phyloP scores from a whole-genome alignment of 2,888 invertebrate genomes.

The Drosophila histrio region DNA sequence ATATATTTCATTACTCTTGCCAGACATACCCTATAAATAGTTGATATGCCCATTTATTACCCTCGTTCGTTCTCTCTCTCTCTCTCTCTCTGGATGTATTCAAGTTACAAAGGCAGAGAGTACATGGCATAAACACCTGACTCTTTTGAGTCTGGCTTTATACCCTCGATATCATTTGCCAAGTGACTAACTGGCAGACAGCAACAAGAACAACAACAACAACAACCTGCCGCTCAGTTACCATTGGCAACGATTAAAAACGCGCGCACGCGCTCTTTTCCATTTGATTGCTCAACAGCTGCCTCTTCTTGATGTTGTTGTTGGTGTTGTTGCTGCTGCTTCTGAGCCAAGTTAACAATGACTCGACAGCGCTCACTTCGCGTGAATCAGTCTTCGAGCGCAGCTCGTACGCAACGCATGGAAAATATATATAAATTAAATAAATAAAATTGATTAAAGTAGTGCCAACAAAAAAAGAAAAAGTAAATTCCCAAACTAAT shows the following conservation, averaged over 20 bases:
- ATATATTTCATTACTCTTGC: no score
- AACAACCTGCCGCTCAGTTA: conserved; percentile 33
- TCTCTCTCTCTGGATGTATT: not conserved
- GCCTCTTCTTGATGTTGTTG: conserved; percentile 27
- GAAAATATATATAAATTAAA: conserved; percentile 7
- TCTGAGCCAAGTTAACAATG: conserved; percentile 67
- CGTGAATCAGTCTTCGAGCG: conserved; percentile 80
- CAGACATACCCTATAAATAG: not conserved
- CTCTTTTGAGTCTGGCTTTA: conserved; percentile 24
- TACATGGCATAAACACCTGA: conserved; percentile 66
- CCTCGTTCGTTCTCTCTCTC: not conserved
- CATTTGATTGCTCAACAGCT: conserved; percentile 51
- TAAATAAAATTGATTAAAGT: conserved; percentile 9
- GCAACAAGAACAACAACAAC: conserved; percentile 27
- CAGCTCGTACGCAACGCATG: conserved; percentile 67
- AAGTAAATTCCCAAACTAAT: conserved; percentile 1
- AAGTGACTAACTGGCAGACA: conserved; percentile 46
- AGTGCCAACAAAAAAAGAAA: conserved; percentile 12
- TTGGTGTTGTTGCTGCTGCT: conserved; percentile 18
- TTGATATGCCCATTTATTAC: not conserved
- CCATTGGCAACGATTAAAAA: conserved; percentile 44
- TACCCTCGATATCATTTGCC: conserved; percentile 40
- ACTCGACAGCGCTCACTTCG: conserved; percentile 26
- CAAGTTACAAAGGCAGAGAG: not conserved
- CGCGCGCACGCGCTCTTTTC: conserved; percentile 74